Evolutionary conservation across 2,797 vertebrate genomes (phyloP), one percentile per base, ranked within the genome.

Genomic region (Spheniscus humboldti): DNA sequence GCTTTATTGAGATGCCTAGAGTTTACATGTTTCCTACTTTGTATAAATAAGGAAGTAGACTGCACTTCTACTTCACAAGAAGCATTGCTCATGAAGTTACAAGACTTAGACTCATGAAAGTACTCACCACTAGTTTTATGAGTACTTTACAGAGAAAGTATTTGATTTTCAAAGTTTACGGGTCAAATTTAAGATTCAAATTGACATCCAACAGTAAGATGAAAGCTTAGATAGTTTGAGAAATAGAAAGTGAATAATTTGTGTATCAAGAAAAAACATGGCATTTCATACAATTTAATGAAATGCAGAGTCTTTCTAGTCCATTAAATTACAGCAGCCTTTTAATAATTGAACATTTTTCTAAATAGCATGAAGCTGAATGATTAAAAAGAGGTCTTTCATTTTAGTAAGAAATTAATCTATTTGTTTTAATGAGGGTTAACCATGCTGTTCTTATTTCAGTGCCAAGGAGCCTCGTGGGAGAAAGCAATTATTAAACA

Each of bases 361-460:
- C 81, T 75, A 95, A 96, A 96, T 91, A 97, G 81, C 68, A 92
- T 78, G 84, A 94, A 91, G 76, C 57, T 75, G 57, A 89, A 94
- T 88, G 72, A 96, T 73, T 92, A 91, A 93, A 89, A 92, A 88
- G 64, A 63, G 33, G 75, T 64, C 50, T 91, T 85, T 80, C 17
- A 85, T 81, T 97, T 96, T 83, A 83, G 53, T 62, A 94, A 71
- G n/a, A 96, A 83, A 96, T 96, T 83, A 89, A 95, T 95, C 90
- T 93, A 60, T 86, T 89, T 94, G 48, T 89, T 95, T 92, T 91
- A 95, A 93, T 88, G 75, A 93, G 43, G 35, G 81, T 75, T 96
- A 93, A 85, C 68, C 68, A 80, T 0, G 1, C 39, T 52, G 28
- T 55, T 81, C 83, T 81, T 87, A 82, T 59, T 94, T 91, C 83